Evolutionary conservation across 2,113 vertebrate genomes (phyloP), one percentile per base, ranked within the genome.

Genomic region (Daphoenositta chrysoptera): DNA sequence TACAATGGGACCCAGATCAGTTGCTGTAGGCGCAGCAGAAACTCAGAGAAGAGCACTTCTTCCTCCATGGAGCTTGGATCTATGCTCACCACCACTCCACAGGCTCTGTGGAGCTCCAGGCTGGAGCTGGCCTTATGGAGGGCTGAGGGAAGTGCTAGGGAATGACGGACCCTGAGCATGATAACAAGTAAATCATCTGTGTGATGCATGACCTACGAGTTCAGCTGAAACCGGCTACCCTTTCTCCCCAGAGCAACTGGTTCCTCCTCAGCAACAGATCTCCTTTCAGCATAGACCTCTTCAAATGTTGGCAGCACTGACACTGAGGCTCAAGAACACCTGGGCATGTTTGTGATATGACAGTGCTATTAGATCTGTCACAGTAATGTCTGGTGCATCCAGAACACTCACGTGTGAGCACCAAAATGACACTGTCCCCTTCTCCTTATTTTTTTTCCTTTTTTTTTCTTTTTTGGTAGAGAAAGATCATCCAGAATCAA

Each of bases 401-500:
- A 90, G 88, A 87, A 68, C 18, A n/a, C 20, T 70, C 40, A 42
- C 0, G 6, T 80, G 39, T 2, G 31, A 94, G 80, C 42, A 68
- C 61, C 72, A 84, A 90, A 87, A 91, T 39, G 14, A 63, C 33
- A 68, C 47, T 7, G 5, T 66, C 61, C 47, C 18, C 23, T 47
- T 83, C 39, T 57, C 39, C 40, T 76, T 8, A 9, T 16, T 63
- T 44, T 60, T 53, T 51, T 31, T 8, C 5, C 2, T 35, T 66
- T 20, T 57, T 78, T 40, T 40, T 21, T 50, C 35, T 87, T 90
- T 75, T 63, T 15, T 3, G 0, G 87, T 64, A 80, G 71, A 81
- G 71, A 87, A 97, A 93, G 93, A 96, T 97, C 89, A 90, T 95
- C 89, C 91, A 95, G 97, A 97, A 97, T 96, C 97, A 94, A 97